Percentiles rank a stretch among this genome's conserved stretches.
Evolutionary conservation across 2,888 invertebrate genomes (phyloP).

Genomic region (Balanococcus diminutus): DNA sequence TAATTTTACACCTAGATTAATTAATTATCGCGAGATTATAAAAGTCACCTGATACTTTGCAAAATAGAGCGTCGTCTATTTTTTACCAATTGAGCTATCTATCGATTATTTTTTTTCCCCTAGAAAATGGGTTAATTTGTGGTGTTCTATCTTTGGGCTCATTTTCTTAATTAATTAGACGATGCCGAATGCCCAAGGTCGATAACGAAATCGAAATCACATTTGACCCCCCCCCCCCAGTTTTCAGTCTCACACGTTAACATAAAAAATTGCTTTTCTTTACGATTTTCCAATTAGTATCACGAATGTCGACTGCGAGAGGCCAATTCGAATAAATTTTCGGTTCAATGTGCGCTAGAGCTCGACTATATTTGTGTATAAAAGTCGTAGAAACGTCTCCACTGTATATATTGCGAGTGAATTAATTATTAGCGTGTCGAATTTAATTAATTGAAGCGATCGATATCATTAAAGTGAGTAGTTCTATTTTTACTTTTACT

Average conservation of each 20-base stretch:
- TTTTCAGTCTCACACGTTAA: not conserved
- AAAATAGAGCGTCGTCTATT: not conserved
- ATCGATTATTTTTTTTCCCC: not conserved
- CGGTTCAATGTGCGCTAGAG: not conserved
- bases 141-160: not conserved
- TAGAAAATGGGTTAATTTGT: not conserved
- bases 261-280: not conserved
- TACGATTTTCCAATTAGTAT: not conserved
- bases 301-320: not conserved
- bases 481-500: not conserved
- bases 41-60: not conserved
- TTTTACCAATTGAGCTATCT: slow-evolving; percentile 6
- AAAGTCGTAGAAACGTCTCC: not conserved
- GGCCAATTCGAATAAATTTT: not conserved
- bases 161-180: slow-evolving; percentile 1
- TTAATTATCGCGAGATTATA: not conserved
- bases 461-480: not conserved
- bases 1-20: not conserved
- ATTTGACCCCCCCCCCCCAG: not conserved
- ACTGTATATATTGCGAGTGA: not conserved
- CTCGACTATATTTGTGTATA: not conserved
- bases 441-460: not conserved
- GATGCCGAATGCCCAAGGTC: not conserved
- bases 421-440: not conserved
- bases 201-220: not conserved